Evolutionary conservation across 1,140 invertebrate species (phyloP).

Genomic region (Oryctes rhinoceros): DNA sequence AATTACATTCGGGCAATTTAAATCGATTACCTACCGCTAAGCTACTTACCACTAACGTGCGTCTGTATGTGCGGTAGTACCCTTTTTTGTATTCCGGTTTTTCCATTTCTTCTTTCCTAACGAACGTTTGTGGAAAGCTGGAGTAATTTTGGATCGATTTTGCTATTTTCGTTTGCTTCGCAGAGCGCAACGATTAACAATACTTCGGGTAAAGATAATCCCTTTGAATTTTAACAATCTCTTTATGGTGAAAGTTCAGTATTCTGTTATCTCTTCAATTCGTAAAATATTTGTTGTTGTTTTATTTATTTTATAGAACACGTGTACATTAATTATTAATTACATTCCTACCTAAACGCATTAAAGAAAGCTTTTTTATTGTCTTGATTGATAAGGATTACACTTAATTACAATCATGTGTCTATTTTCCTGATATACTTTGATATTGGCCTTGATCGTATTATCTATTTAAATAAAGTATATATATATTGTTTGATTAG

Average conservation of each 20-base stretch:
- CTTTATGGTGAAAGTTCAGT: too few species aligned
- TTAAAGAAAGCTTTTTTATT: background rate
- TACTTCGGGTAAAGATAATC: constrained; percentile 22
- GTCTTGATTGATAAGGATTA: background rate
- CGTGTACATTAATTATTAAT: too few species aligned
- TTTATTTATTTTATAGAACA: background rate
- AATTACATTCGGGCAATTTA: constrained; percentile 22
- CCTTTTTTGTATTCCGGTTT: background rate
- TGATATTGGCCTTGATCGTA: background rate
- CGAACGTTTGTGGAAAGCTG: constrained; percentile 11
- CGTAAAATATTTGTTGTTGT: background rate
- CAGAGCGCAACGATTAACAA: background rate
- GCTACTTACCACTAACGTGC: background rate
- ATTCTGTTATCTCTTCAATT: background rate
- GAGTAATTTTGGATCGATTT: constrained; percentile 30
- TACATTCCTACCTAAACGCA: background rate
- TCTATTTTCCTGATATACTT: background rate
- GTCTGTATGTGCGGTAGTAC: background rate
- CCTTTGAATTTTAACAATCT: background rate
- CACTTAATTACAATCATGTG: background rate
- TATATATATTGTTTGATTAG: too few species aligned
- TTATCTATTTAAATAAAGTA: background rate
- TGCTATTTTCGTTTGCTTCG: constrained; percentile 19
- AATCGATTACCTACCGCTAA: constrained; percentile 14
- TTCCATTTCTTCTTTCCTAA: constrained; percentile 4